Conservation (phyloP, 1,140 invertebrate species). For the Sycobia sp. region DNA sequence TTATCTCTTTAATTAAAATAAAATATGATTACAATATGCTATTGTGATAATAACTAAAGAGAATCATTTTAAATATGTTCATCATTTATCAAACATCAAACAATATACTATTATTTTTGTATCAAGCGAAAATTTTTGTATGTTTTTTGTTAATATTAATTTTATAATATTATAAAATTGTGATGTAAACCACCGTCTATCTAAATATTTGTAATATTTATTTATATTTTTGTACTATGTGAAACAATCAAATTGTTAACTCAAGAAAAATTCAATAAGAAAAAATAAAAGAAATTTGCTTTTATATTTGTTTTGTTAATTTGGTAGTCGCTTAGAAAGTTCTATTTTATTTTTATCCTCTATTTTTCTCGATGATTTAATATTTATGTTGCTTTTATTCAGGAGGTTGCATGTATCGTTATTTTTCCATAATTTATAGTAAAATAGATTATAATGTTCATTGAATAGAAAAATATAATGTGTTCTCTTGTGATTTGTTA, state of each 20-base stretch:
- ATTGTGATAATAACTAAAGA: conserved; percentile 2
- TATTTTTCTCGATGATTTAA: background rate
- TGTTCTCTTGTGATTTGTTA: conserved; percentile 36
- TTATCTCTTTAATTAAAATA: background rate
- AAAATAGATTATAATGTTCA: background rate
- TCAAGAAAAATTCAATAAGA: background rate
- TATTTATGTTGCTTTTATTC: background rate
- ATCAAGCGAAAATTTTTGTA: conserved; percentile 1
- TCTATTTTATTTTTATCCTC: background rate
- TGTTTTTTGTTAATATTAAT: background rate
- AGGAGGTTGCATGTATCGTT: background rate
- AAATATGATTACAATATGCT: too few species aligned
- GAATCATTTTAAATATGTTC: background rate
- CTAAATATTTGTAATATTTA: conserved; percentile 24
- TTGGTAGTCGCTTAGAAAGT: conserved; percentile 5
- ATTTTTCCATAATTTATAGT: background rate
- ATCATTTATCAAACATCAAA: background rate
- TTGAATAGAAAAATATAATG: background rate
- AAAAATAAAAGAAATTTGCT: conserved; percentile 23
- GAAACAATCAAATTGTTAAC: conserved; percentile 10
- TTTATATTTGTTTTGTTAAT: conserved; percentile 15
- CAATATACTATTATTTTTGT: conserved; percentile 2
- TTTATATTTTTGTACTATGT: conserved; percentile 29
- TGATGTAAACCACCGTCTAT: background rate
- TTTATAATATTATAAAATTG: background rate